Conservation (phyloP, 2,888 invertebrate species). For the Synergus laeviventris region DNA sequence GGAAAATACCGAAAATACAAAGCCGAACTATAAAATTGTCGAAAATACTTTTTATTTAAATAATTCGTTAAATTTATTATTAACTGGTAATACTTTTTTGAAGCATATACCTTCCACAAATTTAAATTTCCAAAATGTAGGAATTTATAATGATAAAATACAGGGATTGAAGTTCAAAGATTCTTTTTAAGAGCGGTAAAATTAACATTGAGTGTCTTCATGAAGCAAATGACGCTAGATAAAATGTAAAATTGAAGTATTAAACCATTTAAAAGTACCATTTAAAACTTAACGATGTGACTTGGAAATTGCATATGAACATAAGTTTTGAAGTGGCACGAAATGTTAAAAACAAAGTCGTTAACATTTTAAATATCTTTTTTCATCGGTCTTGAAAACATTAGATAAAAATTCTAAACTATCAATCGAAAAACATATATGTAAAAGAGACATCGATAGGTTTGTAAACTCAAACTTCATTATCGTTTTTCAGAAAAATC, state of each 20-base stretch:
- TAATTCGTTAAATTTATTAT: too few relatives aligned
- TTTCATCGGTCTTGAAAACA: neutral
- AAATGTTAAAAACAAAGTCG: neutral
- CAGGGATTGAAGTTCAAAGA: neutral
- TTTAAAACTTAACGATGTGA: neutral
- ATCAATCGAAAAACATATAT: too few relatives aligned
- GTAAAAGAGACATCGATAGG: neutral
- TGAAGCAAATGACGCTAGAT: too few relatives aligned
- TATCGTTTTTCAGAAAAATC: conserved; percentile 18
- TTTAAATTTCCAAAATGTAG: neutral
- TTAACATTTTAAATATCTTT: neutral
- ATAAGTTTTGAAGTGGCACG: neutral
- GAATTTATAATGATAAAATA: neutral
- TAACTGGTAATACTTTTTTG: too few relatives aligned
- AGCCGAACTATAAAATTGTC: too few relatives aligned
- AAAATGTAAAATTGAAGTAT: neutral
- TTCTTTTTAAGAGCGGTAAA: neutral
- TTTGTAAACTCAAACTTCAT: neutral
- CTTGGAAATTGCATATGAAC: neutral
- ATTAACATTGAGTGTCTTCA: neutral
- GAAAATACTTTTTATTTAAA: too few relatives aligned
- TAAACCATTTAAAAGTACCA: neutral
- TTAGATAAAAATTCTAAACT: neutral
- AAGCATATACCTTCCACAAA: too few relatives aligned
- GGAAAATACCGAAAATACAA: too few relatives aligned